Base-by-base conservation (phyloP, 1,140 invertebrate species). In the Trypoxylus dichotomus region DNA sequence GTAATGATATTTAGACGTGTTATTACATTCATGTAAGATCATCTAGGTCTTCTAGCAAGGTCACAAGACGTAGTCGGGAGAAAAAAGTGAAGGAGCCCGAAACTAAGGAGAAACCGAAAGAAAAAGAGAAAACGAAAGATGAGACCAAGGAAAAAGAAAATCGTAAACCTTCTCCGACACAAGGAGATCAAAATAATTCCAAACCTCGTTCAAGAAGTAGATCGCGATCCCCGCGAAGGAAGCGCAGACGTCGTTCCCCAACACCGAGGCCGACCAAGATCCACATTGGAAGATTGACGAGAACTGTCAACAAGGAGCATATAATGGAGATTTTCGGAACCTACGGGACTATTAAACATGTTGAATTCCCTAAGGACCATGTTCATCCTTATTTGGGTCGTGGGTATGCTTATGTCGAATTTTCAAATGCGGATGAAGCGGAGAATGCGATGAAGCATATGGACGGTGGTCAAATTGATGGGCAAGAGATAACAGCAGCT, bases 391-490 rank as follows among this genome's bases (percentile, higher is more conserved):
- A 95, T 84, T 90, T 96, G 80, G 94, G 94, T 25, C 90, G 94
- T 29, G 96, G 97, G 15, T 96, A 96, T 89, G 96, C 95, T 7
- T 99, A 98, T 86, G 93, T 99, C 7, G 97, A 99, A 83, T 99
- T 95, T 87, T 93, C 93, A 80, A 97, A 92, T 77, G 88, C 96
- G 0, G 97, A 98, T 83, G 97, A 98, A 87, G 97, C 97, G 41
- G 97, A 98, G 87, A 97, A 97, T 88, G 98, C 98, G 0, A 96
- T 99, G 92, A 99, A 98, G 87, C 96, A 99, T 83, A 99, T 99
- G 98, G 97, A 99, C 89, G 98, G 98, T 86, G 98, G 93, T 41
- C 93, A 94, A 87, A 93, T 95, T 81, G 93, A 95, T 89, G 97
- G 97, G 19, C 96, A 97, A 86, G 97, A 98, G 88, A 95, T 99